Percentiles rank a stretch among this genome's conserved stretches.
Conservation (phyloP, 1,140 invertebrate genomes). For the Heliconius congener region DNA sequence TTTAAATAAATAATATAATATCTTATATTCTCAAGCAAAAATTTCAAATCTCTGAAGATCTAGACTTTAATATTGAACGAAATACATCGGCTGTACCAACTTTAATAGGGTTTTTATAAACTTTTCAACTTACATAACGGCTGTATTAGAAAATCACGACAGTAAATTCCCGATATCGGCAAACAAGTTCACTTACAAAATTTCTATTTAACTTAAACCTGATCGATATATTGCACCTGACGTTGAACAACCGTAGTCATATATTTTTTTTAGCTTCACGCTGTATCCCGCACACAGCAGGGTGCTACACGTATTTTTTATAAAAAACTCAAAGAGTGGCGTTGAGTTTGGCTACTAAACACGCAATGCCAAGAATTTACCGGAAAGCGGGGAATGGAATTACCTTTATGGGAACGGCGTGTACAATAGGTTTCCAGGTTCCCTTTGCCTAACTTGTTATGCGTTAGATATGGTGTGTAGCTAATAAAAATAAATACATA, state of each 20-base stretch:
- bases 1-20: too few relatives aligned
- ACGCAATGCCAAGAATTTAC: too few relatives aligned
- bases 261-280: neutral
- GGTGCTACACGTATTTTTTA: too few relatives aligned
- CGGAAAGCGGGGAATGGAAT: too few relatives aligned
- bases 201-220: conserved; percentile 39
- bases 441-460: too few relatives aligned
- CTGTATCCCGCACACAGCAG: too few relatives aligned
- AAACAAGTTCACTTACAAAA: conserved; percentile 38
- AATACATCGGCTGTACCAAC: neutral
- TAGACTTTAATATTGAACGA: neutral
- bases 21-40: neutral
- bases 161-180: conserved; percentile 39
- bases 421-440: too few relatives aligned
- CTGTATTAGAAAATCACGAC: conserved; percentile 28
- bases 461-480: too few relatives aligned
- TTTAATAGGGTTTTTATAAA: conserved; percentile 12
- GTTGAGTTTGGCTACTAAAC: too few relatives aligned
- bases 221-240: conserved; percentile 40
- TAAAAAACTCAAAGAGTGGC: too few relatives aligned
- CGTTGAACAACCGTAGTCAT: neutral
- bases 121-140: conserved; percentile 17
- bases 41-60: neutral
- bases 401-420: too few relatives aligned
- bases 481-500: too few relatives aligned